phyloP scores from a whole-genome alignment of 2,797 vertebrate genomes.

The Pseudochaenichthys georgianus region DNA sequence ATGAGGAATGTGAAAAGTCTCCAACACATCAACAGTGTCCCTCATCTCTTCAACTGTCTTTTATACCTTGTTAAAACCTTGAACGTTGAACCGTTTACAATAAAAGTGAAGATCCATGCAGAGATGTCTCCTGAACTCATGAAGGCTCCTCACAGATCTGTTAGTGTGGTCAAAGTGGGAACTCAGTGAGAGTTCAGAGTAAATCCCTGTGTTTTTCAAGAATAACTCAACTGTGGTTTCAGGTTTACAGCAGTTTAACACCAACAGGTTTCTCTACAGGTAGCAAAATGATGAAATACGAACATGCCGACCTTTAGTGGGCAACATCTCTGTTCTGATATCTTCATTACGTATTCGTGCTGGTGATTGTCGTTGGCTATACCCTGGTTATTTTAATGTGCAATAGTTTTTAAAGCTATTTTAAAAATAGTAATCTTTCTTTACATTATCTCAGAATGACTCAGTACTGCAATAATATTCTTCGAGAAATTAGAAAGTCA shows the following conservation, averaged over 20 bases:
- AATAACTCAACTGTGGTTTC: conserved; percentile 14
- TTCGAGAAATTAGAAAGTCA: neutral
- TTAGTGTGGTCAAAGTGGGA: neutral
- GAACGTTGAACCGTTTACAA: neutral
- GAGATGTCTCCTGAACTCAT: neutral
- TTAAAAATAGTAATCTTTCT: neutral
- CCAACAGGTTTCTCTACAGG: neutral
- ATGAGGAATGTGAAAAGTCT: neutral
- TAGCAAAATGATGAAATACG: neutral
- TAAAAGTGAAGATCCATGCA: neutral
- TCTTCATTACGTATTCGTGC: neutral
- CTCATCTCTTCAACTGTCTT: neutral
- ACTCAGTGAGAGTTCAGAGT: conserved; percentile 4
- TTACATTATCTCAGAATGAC: neutral
- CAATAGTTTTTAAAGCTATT: neutral
- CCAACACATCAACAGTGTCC: neutral
- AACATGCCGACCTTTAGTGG: neutral
- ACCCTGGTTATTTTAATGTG: too few relatives aligned
- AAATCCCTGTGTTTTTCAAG: conserved; percentile 22
- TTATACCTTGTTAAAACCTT: neutral
- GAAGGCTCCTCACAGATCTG: neutral
- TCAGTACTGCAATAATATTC: neutral
- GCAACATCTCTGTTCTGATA: neutral
- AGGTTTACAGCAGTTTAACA: conserved; percentile 2
- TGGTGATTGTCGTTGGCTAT: neutral